Percentiles rank a stretch among this genome's conserved stretches.
Evolutionary conservation across 2,888 invertebrate genomes (phyloP).

Genomic region (Drosophila cracens): DNA sequence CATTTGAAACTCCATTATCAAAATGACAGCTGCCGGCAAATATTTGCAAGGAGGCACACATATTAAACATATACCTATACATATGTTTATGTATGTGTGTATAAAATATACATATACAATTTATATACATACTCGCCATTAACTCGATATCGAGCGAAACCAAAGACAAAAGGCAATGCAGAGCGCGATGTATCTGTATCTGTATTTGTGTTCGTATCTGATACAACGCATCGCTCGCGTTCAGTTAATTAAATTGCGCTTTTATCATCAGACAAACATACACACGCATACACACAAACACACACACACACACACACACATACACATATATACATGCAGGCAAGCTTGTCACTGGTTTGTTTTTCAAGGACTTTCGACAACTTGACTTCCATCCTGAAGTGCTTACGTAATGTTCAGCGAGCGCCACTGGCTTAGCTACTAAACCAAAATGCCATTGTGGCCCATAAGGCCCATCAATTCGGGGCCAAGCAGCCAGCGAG

Average conservation of each 20-base stretch:
- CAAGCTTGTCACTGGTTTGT: slow-evolving; percentile 11
- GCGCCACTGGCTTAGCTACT: slow-evolving; percentile 45
- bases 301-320: not conserved
- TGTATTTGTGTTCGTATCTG: slow-evolving; percentile 41
- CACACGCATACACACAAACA: slow-evolving; percentile 4
- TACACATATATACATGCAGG: not conserved
- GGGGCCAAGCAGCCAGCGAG: slow-evolving; percentile 8
- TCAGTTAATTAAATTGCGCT: slow-evolving; percentile 66
- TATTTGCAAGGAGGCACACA: slow-evolving; percentile 55
- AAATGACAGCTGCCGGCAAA: slow-evolving; percentile 70
- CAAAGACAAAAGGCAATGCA: slow-evolving; percentile 37
- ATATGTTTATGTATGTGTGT: not conserved
- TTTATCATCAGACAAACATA: slow-evolving; percentile 42
- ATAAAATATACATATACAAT: slow-evolving; percentile 16
- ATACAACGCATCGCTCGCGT: slow-evolving; percentile 35
- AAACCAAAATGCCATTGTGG: slow-evolving; percentile 51
- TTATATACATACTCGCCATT: slow-evolving; percentile 7
- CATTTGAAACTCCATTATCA: slow-evolving; percentile 70
- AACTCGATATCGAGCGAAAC: slow-evolving; percentile 35
- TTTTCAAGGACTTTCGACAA: slow-evolving; percentile 46
- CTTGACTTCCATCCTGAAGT: slow-evolving; percentile 44
- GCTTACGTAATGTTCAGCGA: slow-evolving; percentile 50
- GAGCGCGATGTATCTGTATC: slow-evolving; percentile 26
- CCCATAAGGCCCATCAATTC: slow-evolving; percentile 55
- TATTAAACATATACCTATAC: slow-evolving; percentile 23